Conservation (phyloP, 2,888 invertebrate genomes). For the Onthophagus sagittarius region DNA sequence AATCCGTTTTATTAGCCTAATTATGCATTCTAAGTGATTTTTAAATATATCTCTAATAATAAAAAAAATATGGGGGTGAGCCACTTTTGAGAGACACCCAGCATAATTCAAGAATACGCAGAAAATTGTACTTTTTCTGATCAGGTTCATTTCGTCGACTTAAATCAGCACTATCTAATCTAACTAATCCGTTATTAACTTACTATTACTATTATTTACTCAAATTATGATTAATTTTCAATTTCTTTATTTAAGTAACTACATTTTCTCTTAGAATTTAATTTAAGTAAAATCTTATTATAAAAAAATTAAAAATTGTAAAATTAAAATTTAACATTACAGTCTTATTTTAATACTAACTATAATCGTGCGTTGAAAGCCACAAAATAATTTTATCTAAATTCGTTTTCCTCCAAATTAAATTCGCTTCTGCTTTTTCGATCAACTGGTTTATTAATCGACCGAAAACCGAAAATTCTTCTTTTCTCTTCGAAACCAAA, state of each 20-base stretch:
- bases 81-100: no score
- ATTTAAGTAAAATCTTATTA: not conserved
- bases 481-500: slow-evolving; percentile 61
- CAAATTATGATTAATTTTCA: no score
- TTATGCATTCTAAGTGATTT: no score
- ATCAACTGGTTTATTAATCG: slow-evolving; percentile 75
- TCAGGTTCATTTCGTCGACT: no score
- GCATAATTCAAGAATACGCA: no score
- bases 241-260: not conserved
- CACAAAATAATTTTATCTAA: slow-evolving; percentile 71
- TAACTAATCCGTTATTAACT: no score
- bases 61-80: no score
- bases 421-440: slow-evolving; percentile 76
- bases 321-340: not conserved
- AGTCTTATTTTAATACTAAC: slow-evolving; percentile 10
- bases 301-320: not conserved
- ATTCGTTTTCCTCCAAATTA: slow-evolving; percentile 78
- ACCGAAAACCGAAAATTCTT: slow-evolving; percentile 61
- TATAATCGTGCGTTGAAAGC: slow-evolving; percentile 49
- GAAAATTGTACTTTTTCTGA: no score
- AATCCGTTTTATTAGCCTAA: no score
- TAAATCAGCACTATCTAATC: no score
- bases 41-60: no score
- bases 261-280: not conserved
- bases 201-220: no score